Evolutionary conservation across 2,797 vertebrate genomes (phyloP).

Genomic region (Squalus acanthias): DNA sequence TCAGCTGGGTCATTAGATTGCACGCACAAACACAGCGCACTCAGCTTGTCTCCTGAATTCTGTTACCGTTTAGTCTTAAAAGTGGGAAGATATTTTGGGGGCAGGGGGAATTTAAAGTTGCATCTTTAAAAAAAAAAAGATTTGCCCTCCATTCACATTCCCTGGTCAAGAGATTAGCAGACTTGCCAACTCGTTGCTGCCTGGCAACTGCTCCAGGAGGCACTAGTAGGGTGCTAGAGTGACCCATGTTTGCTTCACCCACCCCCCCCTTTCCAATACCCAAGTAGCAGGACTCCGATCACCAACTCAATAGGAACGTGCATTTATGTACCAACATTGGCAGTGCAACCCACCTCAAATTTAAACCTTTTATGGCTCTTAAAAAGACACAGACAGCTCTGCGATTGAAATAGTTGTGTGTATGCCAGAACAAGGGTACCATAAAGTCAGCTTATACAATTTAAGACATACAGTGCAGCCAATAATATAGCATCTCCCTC

Average conservation of each 20-base stretch:
- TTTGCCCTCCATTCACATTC: not conserved
- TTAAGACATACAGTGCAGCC: not conserved
- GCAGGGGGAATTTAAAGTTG: not conserved
- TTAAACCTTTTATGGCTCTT: too few relatives aligned
- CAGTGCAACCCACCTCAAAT: not conserved
- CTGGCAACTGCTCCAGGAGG: not conserved
- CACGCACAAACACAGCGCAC: too few relatives aligned
- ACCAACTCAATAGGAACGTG: not conserved
- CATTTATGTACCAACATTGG: not conserved
- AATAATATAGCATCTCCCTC: not conserved
- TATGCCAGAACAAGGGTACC: not conserved
- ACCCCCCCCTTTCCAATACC: not conserved
- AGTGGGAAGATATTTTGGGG: not conserved
- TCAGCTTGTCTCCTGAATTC: not conserved
- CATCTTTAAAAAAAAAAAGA: not conserved
- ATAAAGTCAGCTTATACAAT: not conserved
- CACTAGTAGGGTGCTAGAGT: not conserved
- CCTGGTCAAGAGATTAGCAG: not conserved
- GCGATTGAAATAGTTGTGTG: not conserved
- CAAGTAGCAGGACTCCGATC: not conserved
- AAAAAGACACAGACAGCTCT: not conserved
- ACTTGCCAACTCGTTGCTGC: not conserved
- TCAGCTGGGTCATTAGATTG: not conserved
- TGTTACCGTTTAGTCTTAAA: too few relatives aligned
- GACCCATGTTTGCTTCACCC: not conserved